These are phyloP conservation scores for Leuctra nigra DNA, from an alignment of 2,888 invertebrate species.

Conservation along the genomic window DNA sequence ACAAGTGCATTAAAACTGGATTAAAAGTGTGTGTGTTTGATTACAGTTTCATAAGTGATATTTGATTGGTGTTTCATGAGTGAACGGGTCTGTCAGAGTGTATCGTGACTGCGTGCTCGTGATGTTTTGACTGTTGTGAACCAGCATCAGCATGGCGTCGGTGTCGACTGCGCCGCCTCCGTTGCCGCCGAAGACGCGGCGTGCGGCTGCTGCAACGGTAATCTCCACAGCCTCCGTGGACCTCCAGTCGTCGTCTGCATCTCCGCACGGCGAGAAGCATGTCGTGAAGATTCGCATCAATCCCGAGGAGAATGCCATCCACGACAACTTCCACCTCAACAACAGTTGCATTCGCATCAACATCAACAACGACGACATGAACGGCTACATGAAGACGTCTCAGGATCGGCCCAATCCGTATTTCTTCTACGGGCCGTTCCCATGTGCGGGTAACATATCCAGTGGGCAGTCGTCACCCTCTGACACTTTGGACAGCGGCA, in stretches of 20 bases:
- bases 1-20: no score
- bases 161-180: conserved; percentile 46
- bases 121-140: conserved; percentile 9
- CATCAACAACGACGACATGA: conserved; percentile 42
- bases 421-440: conserved; percentile 57
- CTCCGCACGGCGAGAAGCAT: conserved; percentile 38
- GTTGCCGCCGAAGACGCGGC: conserved; percentile 50
- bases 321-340: background rate
- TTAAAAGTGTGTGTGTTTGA: no score
- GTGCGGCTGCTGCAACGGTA: conserved; percentile 42
- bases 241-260: conserved; percentile 37
- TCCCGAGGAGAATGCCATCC: conserved; percentile 44
- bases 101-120: no score
- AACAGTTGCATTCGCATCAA: conserved; percentile 51
- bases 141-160: background rate
- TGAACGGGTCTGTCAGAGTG: no score
- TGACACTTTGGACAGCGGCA: conserved; percentile 77
- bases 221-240: conserved; percentile 35
- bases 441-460: conserved; percentile 55
- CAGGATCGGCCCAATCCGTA: conserved; percentile 37
- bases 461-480: conserved; percentile 79
- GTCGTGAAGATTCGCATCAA: conserved; percentile 67
- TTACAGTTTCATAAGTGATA: no score
- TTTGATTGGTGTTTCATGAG: no score
- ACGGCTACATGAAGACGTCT: conserved; percentile 15